Evolutionary conservation across 2,888 invertebrate genomes (phyloP), one percentile per base, ranked within the genome.

Genomic region (Muscina levida): DNA sequence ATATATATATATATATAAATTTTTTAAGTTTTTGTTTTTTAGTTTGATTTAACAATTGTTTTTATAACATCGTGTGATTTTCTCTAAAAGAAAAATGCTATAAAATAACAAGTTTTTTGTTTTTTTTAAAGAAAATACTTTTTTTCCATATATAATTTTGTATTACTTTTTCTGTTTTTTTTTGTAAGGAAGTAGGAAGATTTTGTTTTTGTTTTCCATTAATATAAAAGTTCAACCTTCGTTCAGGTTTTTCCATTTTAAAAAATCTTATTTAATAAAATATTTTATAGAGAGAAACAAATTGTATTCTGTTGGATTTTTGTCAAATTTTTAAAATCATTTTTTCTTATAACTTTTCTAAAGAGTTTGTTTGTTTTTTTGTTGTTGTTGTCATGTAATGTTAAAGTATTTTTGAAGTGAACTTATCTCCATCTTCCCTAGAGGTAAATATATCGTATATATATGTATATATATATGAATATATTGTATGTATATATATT

Each of bases 381-480:
- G 44, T 19, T 66, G 22, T 67, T 72, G 82, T 84, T n/a, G 84
- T 84, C 85, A 85, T 84, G 84, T 86, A 83, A 84, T 82, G 83
- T 84, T 84, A 85, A 85, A 86, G 74, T 79, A 82, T 22, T 15
- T 46, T 77, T 86, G 86, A 85, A 84, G 84, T 85, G n/a, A 82
- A 73, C 57, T 79, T 68, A 59, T 76, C 15, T 75, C 59, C 24
- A 15, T 24, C 46, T 73, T 68, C 57, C n/a, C 17, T 77, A 79
- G 83, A 86, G 82, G 78, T 83, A 82, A 81, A 72, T 77, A 77
- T 79, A n/a, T n/a, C n/a, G 59, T 76, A 75, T 77, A 74, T 82
- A 84, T 85, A 31, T 31, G 31, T 31, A 31, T 31, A 31, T 77
- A 79, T 84, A 86, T 82, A 79, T 83, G 80, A 81, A 72, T 77